Evolutionary conservation across 2,113 vertebrate species (phyloP), one percentile per base, ranked within the genome.

Genomic region (Deroptyus accipitrinus): DNA sequence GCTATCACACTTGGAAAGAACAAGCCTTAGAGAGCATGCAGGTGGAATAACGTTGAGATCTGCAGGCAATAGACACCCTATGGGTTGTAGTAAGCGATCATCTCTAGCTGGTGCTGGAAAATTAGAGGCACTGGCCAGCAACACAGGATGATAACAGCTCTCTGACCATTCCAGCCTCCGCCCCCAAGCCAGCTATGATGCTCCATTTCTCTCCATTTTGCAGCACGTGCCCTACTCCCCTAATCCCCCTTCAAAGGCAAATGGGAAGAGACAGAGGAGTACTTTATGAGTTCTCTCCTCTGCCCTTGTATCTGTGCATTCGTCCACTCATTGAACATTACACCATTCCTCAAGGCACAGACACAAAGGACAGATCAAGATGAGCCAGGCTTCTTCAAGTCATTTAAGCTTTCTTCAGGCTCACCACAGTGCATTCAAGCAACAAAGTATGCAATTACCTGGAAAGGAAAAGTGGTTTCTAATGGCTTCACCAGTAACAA

Each of bases 21-120:
- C 13, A 41, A 77, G 30, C 39, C 59, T 30, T 0, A 13, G 17
- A 16, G 24, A 13, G 10, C 4, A 0, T 42, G 49, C 25, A 33
- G 24, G 30, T 13, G 37, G 46, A 18, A 19, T 22, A 5, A 70
- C 5, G 16, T 63, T 0, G 0, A 44, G 37, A 57, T 17, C 42
- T 44, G 59, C 17, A 22, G 19, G 22, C 5, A 51, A 2, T 13
- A 75, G 49, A 41, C 42, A 55, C 0, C 0, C 19, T 23, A 23
- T 1, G 0, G 20, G 55, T 39, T 63, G 15, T 6, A 41, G 15
- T 1, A 19, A 70, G 61, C 19, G 9, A 23, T 11, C 6, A 0
- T 20, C 63, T 54, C 18, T 35, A 66, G 20, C 46, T 64, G 19
- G 30, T 2, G 2, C 30, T 69, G 33, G 33, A 55, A 62, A 44